These are phyloP conservation scores for Macaria liturata DNA, from an alignment of 2,888 invertebrate genomes.

Conservation along the genomic window DNA sequence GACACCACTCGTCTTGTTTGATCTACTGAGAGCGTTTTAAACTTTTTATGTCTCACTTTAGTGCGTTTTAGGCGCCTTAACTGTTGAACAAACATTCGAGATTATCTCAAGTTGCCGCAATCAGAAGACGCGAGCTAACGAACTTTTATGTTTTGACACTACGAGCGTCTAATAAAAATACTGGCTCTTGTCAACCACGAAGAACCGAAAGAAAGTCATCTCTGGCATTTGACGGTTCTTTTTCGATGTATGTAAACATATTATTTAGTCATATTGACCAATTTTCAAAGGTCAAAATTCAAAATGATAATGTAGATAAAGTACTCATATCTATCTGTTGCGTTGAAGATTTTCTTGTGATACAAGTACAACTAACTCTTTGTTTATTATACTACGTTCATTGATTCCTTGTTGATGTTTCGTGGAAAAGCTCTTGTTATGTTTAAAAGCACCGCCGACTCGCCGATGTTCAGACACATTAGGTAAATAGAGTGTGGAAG, in stretches of 20 bases:
- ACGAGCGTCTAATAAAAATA: no score
- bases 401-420: conserved; percentile 67
- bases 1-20: conserved; percentile 78
- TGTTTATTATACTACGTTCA: conserved; percentile 41
- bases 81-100: conserved; percentile 75
- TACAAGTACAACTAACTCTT: conserved; percentile 5
- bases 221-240: no score
- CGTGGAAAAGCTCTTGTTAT: conserved; percentile 63
- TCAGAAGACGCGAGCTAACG: conserved; percentile 26
- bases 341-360: not conserved
- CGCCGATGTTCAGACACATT: conserved; percentile 54
- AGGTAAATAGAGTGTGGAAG: conserved; percentile 61
- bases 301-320: no score
- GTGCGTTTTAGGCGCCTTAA: conserved; percentile 76
- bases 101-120: conserved; percentile 55
- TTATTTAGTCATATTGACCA: no score
- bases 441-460: conserved; percentile 58
- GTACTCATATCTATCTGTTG: not conserved
- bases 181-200: no score
- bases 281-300: no score
- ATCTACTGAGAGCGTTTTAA: conserved; percentile 83
- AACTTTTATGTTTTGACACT: conserved; percentile 47
- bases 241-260: no score
- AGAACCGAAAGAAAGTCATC: no score
- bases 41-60: conserved; percentile 81